Evolutionary conservation across 35 echinoderm and acorn worm genomes (phyloP).

Genomic region (Hemicentrotus pulcherrimus): DNA sequence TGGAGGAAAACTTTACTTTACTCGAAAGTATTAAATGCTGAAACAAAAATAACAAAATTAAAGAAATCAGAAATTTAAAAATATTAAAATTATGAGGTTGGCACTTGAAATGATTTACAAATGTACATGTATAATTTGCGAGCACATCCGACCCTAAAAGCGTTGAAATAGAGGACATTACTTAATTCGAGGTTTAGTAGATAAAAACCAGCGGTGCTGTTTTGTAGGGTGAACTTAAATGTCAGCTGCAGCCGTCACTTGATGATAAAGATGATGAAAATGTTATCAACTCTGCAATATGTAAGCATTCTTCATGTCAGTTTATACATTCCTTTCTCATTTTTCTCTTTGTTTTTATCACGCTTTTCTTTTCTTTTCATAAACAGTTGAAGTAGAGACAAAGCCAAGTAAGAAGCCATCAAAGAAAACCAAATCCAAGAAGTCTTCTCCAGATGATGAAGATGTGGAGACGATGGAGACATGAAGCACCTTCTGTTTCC

Average conservation of each 20-base stretch:
- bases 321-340: not conserved
- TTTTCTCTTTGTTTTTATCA: not conserved
- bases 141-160: no score
- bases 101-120: not conserved
- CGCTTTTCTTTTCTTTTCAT: not conserved
- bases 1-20: not conserved
- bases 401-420: not conserved
- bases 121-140: no score
- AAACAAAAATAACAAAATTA: no score
- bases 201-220: not conserved
- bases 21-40: not conserved
- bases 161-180: no score
- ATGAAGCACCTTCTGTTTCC: not conserved
- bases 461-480: conserved; percentile 27
- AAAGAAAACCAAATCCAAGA: not conserved
- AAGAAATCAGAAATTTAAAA: not conserved
- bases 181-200: not conserved
- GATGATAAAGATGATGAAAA: not conserved
- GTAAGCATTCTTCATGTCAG: not conserved
- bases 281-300: not conserved
- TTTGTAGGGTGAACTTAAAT: not conserved
- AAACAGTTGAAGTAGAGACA: not conserved
- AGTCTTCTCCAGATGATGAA: not conserved
- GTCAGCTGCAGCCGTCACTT: not conserved
- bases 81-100: not conserved